Conservation (phyloP, 2,797 vertebrate genomes). For the Malacoctenus gilli region DNA sequence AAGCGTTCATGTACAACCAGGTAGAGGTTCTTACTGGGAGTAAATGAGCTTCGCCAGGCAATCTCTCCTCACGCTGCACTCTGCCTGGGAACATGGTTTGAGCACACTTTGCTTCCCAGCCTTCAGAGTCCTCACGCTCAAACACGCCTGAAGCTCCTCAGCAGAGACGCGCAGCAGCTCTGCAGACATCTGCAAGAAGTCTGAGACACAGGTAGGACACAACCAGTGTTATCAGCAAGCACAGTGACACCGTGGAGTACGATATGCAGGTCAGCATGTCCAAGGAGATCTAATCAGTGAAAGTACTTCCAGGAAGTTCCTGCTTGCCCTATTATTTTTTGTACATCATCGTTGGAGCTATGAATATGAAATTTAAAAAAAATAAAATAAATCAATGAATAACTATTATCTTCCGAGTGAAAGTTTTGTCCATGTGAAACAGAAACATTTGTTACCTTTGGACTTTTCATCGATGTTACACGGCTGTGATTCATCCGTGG, state of each 20-base stretch:
- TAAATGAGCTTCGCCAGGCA: slow-evolving; percentile 95
- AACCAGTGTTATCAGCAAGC: too few relatives aligned
- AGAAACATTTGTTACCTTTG: slow-evolving; percentile 77
- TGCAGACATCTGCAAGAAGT: slow-evolving; percentile 78
- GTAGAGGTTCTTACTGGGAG: slow-evolving; percentile 73
- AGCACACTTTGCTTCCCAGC: slow-evolving; percentile 89
- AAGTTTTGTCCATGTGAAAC: too few relatives aligned
- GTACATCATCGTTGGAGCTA: too few relatives aligned
- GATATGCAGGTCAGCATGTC: neutral
- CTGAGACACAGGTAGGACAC: slow-evolving; percentile 75
- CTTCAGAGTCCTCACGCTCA: slow-evolving; percentile 86
- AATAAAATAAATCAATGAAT: too few relatives aligned
- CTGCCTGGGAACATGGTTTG: slow-evolving; percentile 88
- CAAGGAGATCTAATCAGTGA: neutral
- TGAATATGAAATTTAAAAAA: too few relatives aligned
- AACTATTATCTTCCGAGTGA: too few relatives aligned
- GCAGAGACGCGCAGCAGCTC: slow-evolving; percentile 81
- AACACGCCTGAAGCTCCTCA: slow-evolving; percentile 79
- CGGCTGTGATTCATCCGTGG: slow-evolving; percentile 84
- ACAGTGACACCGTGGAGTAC: too few relatives aligned
- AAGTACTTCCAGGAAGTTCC: neutral
- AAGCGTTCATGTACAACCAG: slow-evolving; percentile 2
- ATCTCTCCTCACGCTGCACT: slow-evolving; percentile 91
- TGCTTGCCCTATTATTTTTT: neutral
- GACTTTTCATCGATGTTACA: slow-evolving; percentile 82